phyloP scores from a whole-genome alignment of 2,797 vertebrate genomes.

The Coregonus ussuriensis region DNA sequence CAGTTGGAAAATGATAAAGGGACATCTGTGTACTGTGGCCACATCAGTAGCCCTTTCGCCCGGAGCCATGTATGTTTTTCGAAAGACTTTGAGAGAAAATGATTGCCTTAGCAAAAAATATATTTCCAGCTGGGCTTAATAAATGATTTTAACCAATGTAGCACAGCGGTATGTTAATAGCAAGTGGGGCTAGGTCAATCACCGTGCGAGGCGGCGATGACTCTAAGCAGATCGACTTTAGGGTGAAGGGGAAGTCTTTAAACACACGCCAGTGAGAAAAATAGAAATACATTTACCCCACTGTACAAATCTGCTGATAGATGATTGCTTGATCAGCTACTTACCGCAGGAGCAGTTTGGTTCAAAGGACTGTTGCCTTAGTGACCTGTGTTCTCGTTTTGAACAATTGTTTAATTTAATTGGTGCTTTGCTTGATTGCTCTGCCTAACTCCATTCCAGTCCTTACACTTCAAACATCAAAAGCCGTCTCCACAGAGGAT shows the following conservation, averaged over 20 bases:
- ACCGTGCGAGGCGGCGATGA: neutral
- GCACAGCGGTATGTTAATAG: neutral
- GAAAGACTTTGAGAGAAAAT: neutral
- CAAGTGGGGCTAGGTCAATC: neutral
- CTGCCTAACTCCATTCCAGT: neutral
- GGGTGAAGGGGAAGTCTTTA: neutral
- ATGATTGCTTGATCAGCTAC: neutral
- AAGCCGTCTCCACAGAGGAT: neutral
- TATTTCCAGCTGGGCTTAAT: conserved; percentile 8
- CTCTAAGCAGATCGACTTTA: neutral
- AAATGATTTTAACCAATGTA: conserved; percentile 7
- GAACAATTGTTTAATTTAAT: neutral
- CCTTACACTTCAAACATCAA: neutral
- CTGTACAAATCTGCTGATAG: neutral
- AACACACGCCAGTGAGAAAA: neutral
- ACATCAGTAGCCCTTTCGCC: neutral
- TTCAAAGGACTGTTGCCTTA: neutral
- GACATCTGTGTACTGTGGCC: neutral
- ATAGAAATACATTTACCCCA: neutral
- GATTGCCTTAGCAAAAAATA: conserved; percentile 3
- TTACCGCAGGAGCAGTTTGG: neutral
- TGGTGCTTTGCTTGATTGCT: neutral
- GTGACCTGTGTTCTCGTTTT: neutral
- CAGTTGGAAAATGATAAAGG: neutral
- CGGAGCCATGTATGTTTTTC: neutral